Evolutionary conservation across 2,888 invertebrate species (phyloP).

Genomic region (Dioctria linearis): DNA sequence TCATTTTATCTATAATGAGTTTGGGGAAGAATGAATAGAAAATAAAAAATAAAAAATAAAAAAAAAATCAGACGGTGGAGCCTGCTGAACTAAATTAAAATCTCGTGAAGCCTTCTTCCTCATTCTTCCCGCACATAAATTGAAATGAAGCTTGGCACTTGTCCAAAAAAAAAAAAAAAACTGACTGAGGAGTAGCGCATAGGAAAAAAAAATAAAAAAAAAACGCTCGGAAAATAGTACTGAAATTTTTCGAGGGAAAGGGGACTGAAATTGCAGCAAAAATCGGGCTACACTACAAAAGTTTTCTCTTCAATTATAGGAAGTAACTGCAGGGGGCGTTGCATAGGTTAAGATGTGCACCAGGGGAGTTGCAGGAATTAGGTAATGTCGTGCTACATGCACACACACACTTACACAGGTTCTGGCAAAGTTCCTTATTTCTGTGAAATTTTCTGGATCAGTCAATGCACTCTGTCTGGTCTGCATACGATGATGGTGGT

Average conservation of each 20-base stretch:
- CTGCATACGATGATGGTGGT: too few relatives aligned
- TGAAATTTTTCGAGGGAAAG: not conserved
- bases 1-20: constrained; percentile 31
- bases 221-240: too few relatives aligned
- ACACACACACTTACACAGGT: too few relatives aligned
- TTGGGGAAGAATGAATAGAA: not conserved
- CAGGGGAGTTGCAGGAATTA: not conserved
- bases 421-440: too few relatives aligned
- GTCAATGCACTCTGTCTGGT: too few relatives aligned
- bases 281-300: constrained; percentile 15
- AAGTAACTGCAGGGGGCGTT: constrained; percentile 35
- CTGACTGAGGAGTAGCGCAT: too few relatives aligned
- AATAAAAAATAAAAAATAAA: not conserved
- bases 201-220: too few relatives aligned
- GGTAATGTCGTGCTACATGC: too few relatives aligned
- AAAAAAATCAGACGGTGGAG: not conserved
- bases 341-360: not conserved
- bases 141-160: constrained; percentile 34
- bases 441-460: too few relatives aligned
- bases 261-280: constrained; percentile 19
- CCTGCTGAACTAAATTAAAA: constrained; percentile 19
- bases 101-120: not conserved
- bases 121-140: not conserved
- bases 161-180: constrained; percentile 14
- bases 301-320: constrained; percentile 43